A percentile compares a stretch with the other conserved stretches of the same genome.
phyloP scores from a whole-genome alignment of 1,140 invertebrate genomes.

The Camponotus vicinus region DNA sequence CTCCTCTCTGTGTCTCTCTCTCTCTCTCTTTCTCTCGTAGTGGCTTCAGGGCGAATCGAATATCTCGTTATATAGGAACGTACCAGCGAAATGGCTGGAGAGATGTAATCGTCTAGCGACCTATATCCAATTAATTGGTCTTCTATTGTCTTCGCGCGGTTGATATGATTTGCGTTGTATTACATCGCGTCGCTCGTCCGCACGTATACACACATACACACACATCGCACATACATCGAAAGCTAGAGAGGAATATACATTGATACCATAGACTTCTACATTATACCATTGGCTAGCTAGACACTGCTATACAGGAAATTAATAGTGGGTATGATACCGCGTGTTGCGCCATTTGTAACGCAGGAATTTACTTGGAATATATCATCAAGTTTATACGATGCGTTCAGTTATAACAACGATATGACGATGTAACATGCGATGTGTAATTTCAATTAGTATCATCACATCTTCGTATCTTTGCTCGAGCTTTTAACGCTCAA shows the following conservation, averaged over 20 bases:
- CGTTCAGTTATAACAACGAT: background rate
- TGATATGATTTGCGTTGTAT: constrained; percentile 35
- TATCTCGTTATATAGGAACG: constrained; percentile 70
- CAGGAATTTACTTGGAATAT: constrained; percentile 71
- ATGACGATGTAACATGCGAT: background rate
- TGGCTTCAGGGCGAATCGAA: constrained; percentile 41
- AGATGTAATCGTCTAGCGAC: constrained; percentile 75
- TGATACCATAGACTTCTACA: constrained; percentile 40
- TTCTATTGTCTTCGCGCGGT: constrained; percentile 73
- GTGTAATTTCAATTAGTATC: background rate
- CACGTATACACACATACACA: constrained; percentile 3
- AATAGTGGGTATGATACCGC: constrained; percentile 16
- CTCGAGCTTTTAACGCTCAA: background rate
- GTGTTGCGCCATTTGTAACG: constrained; percentile 64
- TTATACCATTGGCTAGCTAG: constrained; percentile 26
- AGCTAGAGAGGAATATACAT: background rate
- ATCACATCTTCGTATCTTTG: background rate
- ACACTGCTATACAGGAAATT: constrained; percentile 51
- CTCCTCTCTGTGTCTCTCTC: background rate
- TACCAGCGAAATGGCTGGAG: constrained; percentile 68
- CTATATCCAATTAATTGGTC: constrained; percentile 78
- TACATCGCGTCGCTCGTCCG: constrained; percentile 36
- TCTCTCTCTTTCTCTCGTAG: constrained; percentile 25
- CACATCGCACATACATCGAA: too few relatives aligned
- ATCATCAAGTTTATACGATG: constrained; percentile 64